A percentile compares a stretch with the other conserved stretches of the same genome.
Evolutionary conservation across 2,797 vertebrate species (phyloP).

Genomic region (Ibycter americanus): DNA sequence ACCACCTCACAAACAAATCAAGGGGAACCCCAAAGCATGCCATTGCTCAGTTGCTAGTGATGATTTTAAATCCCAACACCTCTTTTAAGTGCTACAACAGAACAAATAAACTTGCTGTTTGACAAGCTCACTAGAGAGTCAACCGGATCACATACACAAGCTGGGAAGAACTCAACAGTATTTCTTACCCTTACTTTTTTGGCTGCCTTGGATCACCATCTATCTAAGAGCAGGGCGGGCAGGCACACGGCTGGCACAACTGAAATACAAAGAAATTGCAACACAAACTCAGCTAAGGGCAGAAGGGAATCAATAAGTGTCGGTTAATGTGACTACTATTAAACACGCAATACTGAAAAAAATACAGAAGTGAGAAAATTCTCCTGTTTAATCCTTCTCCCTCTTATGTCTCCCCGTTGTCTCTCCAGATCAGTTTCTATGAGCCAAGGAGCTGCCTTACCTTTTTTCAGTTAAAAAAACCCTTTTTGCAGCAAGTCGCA

Average conservation of each 20-base stretch:
- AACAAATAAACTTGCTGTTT: not conserved
- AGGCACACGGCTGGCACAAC: fast-evolving
- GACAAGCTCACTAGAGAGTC: not conserved
- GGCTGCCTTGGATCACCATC: not conserved
- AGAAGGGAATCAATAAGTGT: not conserved
- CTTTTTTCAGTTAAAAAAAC: not conserved
- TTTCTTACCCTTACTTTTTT: not conserved
- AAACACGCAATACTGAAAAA: not conserved
- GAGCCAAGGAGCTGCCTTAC: not conserved
- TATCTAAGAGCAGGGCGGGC: not conserved
- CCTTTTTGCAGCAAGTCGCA: not conserved
- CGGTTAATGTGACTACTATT: not conserved
- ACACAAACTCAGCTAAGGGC: not conserved
- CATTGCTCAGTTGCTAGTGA: not conserved
- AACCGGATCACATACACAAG: not conserved
- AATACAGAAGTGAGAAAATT: not conserved
- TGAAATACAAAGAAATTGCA: not conserved
- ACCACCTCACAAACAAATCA: not conserved
- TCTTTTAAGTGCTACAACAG: not conserved
- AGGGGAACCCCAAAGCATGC: not conserved
- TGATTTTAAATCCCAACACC: not conserved
- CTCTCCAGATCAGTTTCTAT: not conserved
- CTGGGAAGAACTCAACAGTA: not conserved
- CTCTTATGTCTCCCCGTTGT: no score
- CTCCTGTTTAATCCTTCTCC: not conserved